Percentiles rank a stretch among this genome's conserved stretches.
Conservation (phyloP, 2,113 vertebrate species). For the Poeciliopsis occidentalis region DNA sequence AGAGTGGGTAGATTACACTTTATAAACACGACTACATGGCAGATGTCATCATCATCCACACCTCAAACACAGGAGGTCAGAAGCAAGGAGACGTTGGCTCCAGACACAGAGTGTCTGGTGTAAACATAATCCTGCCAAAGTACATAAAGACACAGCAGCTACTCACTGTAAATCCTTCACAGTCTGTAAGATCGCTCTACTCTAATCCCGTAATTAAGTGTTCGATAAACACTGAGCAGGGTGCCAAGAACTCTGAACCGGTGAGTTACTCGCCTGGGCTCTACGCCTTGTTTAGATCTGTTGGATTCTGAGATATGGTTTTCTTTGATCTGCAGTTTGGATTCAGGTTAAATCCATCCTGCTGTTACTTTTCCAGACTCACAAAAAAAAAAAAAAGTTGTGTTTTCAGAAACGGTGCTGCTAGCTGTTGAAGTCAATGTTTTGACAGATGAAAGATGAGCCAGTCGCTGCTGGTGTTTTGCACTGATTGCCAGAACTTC, state of each 20-base stretch:
- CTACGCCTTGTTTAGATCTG: background rate
- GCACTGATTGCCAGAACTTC: constrained; percentile 18
- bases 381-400: background rate
- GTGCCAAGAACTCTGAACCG: background rate
- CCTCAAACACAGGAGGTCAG: background rate
- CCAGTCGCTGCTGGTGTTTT: constrained; percentile 1
- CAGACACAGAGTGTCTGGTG: background rate
- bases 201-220: constrained; percentile 1
- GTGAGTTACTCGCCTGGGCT: background rate
- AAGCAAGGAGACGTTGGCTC: background rate
- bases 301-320: background rate
- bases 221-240: background rate
- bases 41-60: background rate
- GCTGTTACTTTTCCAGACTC: constrained; percentile 1
- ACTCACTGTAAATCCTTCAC: constrained; percentile 1
- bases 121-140: constrained; percentile 20
- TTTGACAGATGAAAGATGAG: constrained; percentile 9
- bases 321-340: background rate
- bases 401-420: constrained; percentile 4
- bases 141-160: background rate
- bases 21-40: constrained; percentile 1
- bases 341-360: background rate
- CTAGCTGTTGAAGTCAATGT: constrained; percentile 11
- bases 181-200: constrained; percentile 13
- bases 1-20: constrained; percentile 13